Percentiles rank a stretch among this genome's conserved stretches.
Conservation (phyloP, 2,888 invertebrate species). For the Xanthorhoe designata region DNA sequence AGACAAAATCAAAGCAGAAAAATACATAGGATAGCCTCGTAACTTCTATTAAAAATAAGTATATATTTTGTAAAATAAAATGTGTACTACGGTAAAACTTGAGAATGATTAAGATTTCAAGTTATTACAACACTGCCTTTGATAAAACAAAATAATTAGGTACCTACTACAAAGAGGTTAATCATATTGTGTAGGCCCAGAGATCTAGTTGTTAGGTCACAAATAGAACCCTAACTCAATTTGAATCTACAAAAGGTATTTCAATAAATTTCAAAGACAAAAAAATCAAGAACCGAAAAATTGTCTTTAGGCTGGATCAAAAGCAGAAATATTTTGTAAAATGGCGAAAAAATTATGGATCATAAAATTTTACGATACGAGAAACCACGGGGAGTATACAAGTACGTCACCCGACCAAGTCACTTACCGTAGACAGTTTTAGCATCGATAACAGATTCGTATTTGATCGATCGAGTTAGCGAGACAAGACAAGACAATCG, state of each 20-base stretch:
- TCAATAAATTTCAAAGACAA: background rate
- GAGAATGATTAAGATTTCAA: too few species aligned
- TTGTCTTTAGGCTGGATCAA: background rate
- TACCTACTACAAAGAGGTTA: conserved; percentile 2
- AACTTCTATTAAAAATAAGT: too few species aligned
- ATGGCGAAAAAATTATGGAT: background rate
- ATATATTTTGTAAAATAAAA: too few species aligned
- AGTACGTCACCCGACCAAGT: conserved; percentile 7
- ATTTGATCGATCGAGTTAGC: conserved; percentile 21
- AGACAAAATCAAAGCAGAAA: too few species aligned
- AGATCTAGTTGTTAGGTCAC: conserved; percentile 3
- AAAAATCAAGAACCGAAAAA: conserved; percentile 1
- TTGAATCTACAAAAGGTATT: background rate
- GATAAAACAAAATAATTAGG: too few species aligned
- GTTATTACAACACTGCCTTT: background rate
- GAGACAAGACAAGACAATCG: conserved; percentile 37
- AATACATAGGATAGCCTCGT: too few species aligned
- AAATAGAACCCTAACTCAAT: conserved; percentile 7
- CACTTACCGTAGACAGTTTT: conserved; percentile 11
- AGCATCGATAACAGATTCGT: conserved; percentile 12
- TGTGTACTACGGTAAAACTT: too few species aligned
- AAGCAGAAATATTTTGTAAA: background rate
- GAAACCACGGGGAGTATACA: too few species aligned
- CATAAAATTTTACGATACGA: too few species aligned
- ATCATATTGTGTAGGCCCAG: background rate